These are phyloP conservation scores for Suillia variegata DNA, from an alignment of 2,888 invertebrate genomes.

Conservation along the genomic window DNA sequence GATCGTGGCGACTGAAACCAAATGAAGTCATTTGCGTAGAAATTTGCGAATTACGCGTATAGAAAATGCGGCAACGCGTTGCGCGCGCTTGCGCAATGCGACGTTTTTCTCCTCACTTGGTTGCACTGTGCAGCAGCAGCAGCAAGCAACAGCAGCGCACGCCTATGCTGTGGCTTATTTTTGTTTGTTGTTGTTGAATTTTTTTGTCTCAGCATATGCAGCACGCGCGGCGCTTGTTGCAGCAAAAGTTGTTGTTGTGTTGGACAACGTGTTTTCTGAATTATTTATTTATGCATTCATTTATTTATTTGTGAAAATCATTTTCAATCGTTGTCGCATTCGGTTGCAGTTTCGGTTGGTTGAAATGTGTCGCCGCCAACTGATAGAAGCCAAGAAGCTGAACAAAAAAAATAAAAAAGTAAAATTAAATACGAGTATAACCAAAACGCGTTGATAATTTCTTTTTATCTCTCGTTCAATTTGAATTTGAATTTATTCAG, in stretches of 20 bases:
- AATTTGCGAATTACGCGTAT: neutral
- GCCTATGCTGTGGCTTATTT: neutral
- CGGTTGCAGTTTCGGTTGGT: neutral
- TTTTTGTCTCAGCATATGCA: constrained; percentile 22
- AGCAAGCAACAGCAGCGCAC: too few relatives aligned
- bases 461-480: constrained; percentile 45
- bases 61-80: neutral
- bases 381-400: too few relatives aligned
- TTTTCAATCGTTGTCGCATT: neutral
- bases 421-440: too few relatives aligned
- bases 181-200: constrained; percentile 5
- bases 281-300: neutral
- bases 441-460: constrained; percentile 47
- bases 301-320: constrained; percentile 16
- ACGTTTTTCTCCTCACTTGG: too few relatives aligned
- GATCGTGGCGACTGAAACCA: neutral
- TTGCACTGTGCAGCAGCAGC: too few relatives aligned
- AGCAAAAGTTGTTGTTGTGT: neutral
- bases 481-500: constrained; percentile 52
- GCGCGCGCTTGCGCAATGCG: constrained; percentile 47
- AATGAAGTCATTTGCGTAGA: neutral
- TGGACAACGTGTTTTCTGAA: neutral
- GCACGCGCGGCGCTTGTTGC: constrained; percentile 32
- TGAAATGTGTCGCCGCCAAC: neutral
- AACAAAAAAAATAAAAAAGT: too few relatives aligned